These are phyloP conservation scores for Drosophila ambigua DNA, from an alignment of 1,140 invertebrate genomes.

Conservation along the genomic window DNA sequence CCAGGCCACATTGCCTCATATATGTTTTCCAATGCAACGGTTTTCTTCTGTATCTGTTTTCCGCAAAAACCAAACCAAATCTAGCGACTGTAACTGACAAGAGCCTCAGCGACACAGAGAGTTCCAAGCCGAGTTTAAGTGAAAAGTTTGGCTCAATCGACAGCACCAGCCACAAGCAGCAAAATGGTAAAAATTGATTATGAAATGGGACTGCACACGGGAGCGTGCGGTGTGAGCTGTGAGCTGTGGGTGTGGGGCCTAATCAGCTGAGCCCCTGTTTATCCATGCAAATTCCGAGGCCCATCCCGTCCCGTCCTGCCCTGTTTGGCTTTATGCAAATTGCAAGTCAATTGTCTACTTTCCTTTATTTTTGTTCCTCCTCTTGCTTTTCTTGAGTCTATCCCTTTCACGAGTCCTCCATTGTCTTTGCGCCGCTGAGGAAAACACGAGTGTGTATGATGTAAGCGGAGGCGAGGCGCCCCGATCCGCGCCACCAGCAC, in stretches of 20 bases:
- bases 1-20: conserved; percentile 40
- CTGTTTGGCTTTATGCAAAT: conserved; percentile 29
- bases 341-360: conserved; percentile 42
- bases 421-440: conserved; percentile 63
- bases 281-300: background rate
- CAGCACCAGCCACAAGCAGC: conserved; percentile 14
- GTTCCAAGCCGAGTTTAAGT: conserved; percentile 15
- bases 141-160: conserved; percentile 11
- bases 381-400: conserved; percentile 25
- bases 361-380: conserved; percentile 8
- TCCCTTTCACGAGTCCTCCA: conserved; percentile 24
- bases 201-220: conserved; percentile 45
- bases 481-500: conserved; percentile 15
- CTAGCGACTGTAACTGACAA: conserved; percentile 42
- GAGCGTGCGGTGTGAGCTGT: conserved; percentile 1
- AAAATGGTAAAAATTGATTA: conserved; percentile 77
- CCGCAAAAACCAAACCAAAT: conserved; percentile 48
- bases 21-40: conserved; percentile 72
- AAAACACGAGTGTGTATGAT: conserved; percentile 67
- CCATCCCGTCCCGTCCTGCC: background rate
- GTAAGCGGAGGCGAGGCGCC: conserved; percentile 53
- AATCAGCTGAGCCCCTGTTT: conserved; percentile 35
- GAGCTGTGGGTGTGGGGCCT: conserved; percentile 17
- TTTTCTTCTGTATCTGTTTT: conserved; percentile 82
- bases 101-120: conserved; percentile 17